Evolutionary conservation across 1,140 invertebrate species (phyloP).

Genomic region (Mylabris phalerata): DNA sequence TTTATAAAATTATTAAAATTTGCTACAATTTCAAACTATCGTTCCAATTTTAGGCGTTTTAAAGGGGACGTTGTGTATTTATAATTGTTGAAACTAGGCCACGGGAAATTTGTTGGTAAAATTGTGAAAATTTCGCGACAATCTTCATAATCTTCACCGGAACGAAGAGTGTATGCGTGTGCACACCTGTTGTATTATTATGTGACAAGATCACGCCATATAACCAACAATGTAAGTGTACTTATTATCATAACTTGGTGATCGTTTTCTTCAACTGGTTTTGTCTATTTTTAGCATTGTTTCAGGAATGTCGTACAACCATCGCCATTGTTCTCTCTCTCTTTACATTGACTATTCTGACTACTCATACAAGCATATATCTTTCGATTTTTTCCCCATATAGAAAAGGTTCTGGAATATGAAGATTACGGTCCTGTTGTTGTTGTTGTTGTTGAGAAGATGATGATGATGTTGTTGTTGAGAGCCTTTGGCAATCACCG

Average conservation of each 20-base stretch:
- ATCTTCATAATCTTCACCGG: too few relatives aligned
- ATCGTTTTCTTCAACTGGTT: conserved; percentile 14
- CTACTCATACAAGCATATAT: neutral
- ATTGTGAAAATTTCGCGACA: too few relatives aligned
- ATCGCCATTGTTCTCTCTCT: neutral
- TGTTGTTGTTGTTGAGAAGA: neutral
- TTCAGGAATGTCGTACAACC: conserved; percentile 2
- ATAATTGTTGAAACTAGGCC: too few relatives aligned
- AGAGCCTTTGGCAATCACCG: conserved; percentile 19
- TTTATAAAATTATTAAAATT: too few relatives aligned
- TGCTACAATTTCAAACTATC: too few relatives aligned
- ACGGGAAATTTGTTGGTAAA: too few relatives aligned
- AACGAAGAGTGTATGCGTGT: neutral
- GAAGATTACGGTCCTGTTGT: neutral
- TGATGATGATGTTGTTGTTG: neutral
- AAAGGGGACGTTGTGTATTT: too few relatives aligned
- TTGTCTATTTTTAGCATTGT: conserved; percentile 15
- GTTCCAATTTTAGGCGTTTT: too few relatives aligned
- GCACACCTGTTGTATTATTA: conserved; percentile 13
- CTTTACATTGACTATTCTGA: neutral
- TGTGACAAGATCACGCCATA: conserved; percentile 14
- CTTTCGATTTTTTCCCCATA: too few relatives aligned
- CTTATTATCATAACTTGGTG: conserved; percentile 17
- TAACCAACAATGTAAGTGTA: conserved; percentile 11
- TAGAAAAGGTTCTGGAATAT: neutral